These are phyloP conservation scores for Pangasius larnaudii DNA, from an alignment of 2,797 vertebrate species.

Conservation along the genomic window DNA sequence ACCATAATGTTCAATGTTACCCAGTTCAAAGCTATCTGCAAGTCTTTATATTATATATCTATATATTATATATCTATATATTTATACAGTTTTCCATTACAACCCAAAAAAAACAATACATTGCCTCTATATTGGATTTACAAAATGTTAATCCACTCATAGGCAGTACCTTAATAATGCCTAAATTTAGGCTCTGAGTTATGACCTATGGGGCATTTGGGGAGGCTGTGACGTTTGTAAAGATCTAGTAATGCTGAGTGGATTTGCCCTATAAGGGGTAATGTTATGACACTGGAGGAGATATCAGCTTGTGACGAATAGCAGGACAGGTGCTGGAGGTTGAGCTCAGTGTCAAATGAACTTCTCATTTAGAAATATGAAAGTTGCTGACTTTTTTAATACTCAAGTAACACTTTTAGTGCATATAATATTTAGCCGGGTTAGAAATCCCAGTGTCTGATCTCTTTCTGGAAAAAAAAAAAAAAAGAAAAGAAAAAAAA, in stretches of 20 bases:
- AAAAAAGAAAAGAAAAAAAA: too few relatives aligned
- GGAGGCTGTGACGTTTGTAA: slow-evolving; percentile 79
- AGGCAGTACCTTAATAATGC: slow-evolving; percentile 72
- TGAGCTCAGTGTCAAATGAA: slow-evolving; percentile 82
- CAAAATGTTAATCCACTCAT: slow-evolving; percentile 74
- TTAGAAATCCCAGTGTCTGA: slow-evolving; percentile 38
- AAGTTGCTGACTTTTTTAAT: slow-evolving; percentile 81
- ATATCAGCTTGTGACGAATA: slow-evolving; percentile 85
- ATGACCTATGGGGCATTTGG: slow-evolving; percentile 74
- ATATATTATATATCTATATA: too few relatives aligned
- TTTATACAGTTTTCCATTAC: background rate
- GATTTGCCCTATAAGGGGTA: slow-evolving; percentile 78
- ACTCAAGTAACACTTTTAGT: slow-evolving; percentile 69
- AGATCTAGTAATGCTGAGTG: slow-evolving; percentile 77
- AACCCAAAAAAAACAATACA: background rate
- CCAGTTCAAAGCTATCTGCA: background rate
- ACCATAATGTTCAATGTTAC: background rate
- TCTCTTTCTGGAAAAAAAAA: background rate
- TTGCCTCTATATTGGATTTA: slow-evolving; percentile 20
- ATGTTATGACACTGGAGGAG: slow-evolving; percentile 76
- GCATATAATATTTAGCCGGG: slow-evolving; percentile 21
- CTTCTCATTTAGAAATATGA: slow-evolving; percentile 80
- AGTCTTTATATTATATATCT: background rate
- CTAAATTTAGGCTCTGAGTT: slow-evolving; percentile 84
- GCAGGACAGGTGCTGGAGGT: slow-evolving; percentile 85